Evolutionary conservation across 1,140 invertebrate species (phyloP), one percentile per base, ranked within the genome.

Genomic region (Probaryconus sp.): DNA sequence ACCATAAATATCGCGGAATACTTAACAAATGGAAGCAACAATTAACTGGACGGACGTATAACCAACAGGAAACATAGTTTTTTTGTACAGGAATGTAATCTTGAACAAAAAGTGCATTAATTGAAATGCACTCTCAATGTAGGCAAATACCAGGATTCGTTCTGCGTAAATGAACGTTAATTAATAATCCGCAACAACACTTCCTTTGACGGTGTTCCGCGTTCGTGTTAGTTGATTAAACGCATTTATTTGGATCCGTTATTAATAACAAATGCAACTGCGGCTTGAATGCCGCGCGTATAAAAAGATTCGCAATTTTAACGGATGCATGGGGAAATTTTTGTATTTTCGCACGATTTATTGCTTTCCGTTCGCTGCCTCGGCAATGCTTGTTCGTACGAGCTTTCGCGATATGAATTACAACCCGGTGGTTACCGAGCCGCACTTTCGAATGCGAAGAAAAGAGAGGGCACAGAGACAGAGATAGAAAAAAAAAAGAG

Each of bases 381-480:
- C 69, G 69, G 51, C 58, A 56, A 55, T 31, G 61, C 61, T 61
- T 61, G 64, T 64, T 74, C 63, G 40, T 70, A 69, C 72, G 65
- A 70, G 65, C 53, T 70, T 75, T 75, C 53, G 65, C 58, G 60
- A 65, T 69, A 75, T 75, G 72, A 75, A 75, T 75, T 75, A 75
- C 65, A 65, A 60, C 60, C 56, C 58, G 38, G 42, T 40, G 64
- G 71, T 75, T 69, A 45, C 56, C 48, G 47, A 13, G 16, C 61
- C 53, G 13, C 60, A 63, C 64, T 38, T 53, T 60, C 45, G 37
- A 75, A 69, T 40, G 40, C 30, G 21, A 58, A 63, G 48, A 33
- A 65, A 48, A 24, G 24, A 53, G 60, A 48, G 37, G 17, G 4
- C 10, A 30, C 13, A 42, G 21, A 7, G 56, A 58, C 55, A 30